Base-by-base conservation (phyloP, 2,888 invertebrate genomes). In the Pantelozetes paolii region DNA sequence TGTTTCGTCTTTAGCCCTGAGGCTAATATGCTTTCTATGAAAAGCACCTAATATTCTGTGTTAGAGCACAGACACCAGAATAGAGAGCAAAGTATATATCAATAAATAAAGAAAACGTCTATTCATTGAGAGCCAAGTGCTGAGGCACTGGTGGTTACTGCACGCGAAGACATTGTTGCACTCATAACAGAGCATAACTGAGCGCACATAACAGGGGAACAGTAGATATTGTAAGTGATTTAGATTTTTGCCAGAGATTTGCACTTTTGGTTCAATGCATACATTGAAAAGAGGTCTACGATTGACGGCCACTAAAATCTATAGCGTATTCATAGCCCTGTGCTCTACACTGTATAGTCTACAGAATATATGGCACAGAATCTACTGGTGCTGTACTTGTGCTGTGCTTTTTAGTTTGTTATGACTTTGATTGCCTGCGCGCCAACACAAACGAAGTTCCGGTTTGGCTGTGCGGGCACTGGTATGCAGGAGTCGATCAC, bases 221-320 rank as follows among this genome's bases (percentile, higher is more conserved):
- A n/a, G n/a, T n/a, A n/a, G n/a, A n/a, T n/a, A 54, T 15, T n/a
- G 54, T 54, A 54, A 54, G 54, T 54, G 20, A 54, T 54, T 54
- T 54, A 54, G 54, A 54, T 54, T 54, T 54, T 26, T 20, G 45
- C 11, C 45, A 11, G 45, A 42, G 50, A 42, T 42, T 42, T 42
- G n/a, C n/a, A n/a, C n/a, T n/a, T n/a, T n/a, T n/a, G 13, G 45
- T n/a, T 45, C 15, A 45, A 40, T 6, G 45, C 45, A 45, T 45
- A 45, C 18, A 13, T 13, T n/a, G n/a, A 11, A n/a, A 13, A 11
- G 15, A 45, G 45, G 15, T n/a, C 13, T 45, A 45, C 11, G 54
- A 54, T 54, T 54, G 54, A 54, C 54, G 54, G 54, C 54, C 54
- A 54, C 54, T 54, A 54, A 54, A 54, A 54, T 54, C 20, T 54